These are phyloP conservation scores for Lydus trimaculatus DNA, from an alignment of 2,888 invertebrate species.

Conservation along the genomic window DNA sequence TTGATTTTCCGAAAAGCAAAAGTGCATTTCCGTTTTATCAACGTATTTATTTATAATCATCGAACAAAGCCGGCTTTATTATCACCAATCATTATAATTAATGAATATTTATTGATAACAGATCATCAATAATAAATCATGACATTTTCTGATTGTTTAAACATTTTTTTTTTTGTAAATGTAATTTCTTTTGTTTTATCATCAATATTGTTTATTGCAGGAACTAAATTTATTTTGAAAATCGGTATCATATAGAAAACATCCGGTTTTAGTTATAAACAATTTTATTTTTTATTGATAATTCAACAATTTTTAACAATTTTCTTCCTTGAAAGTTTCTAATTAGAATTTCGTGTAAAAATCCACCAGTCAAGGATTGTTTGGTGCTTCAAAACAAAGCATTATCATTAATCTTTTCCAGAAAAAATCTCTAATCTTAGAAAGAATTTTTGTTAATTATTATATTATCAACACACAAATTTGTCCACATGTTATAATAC, in stretches of 20 bases:
- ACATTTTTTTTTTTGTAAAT: background rate
- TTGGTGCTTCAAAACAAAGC: background rate
- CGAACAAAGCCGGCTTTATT: slow-evolving; percentile 4
- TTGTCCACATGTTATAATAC: background rate
- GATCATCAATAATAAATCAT: background rate
- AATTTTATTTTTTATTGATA: background rate
- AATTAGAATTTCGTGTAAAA: slow-evolving; percentile 3
- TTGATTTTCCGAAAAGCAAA: background rate
- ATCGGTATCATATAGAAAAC: background rate
- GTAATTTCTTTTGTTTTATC: background rate
- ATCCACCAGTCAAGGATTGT: background rate
- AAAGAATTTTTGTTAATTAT: background rate
- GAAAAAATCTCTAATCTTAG: background rate
- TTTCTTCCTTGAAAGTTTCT: background rate
- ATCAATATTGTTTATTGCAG: slow-evolving; percentile 5
- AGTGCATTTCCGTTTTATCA: background rate
- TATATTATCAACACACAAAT: background rate
- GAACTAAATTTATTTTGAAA: background rate
- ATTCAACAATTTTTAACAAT: background rate
- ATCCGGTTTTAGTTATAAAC: background rate
- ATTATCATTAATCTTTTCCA: background rate
- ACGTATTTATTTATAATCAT: background rate
- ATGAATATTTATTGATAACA: slow-evolving; percentile 4
- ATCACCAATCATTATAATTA: slow-evolving; percentile 1
- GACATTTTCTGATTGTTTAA: background rate